Evolutionary conservation across 2,797 vertebrate species (phyloP).

Genomic region (Sebastes jordani): DNA sequence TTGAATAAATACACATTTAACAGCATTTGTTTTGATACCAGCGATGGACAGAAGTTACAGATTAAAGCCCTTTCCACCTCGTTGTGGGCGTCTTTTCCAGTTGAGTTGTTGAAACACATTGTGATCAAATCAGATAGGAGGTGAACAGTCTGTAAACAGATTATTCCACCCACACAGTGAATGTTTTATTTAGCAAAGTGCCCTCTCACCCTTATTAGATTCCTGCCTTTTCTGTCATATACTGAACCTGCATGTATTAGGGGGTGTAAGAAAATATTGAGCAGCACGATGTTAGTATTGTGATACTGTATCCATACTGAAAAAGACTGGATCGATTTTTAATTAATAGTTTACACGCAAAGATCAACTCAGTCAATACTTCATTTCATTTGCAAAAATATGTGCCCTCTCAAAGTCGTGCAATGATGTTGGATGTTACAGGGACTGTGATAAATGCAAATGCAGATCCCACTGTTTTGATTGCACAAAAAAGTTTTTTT

Average conservation of each 20-base stretch:
- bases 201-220: background rate
- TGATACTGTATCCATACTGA: no score
- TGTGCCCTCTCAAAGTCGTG: no score
- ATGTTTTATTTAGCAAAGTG: conserved; percentile 8
- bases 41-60: background rate
- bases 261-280: no score
- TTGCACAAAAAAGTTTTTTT: no score
- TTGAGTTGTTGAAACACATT: background rate
- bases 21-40: background rate
- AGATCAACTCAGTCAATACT: no score
- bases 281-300: no score
- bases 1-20: background rate
- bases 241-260: background rate
- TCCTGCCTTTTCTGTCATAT: background rate
- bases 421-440: no score
- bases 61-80: background rate
- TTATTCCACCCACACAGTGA: background rate
- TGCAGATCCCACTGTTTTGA: no score
- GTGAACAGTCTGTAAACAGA: background rate
- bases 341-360: no score
- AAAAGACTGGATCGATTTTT: no score
- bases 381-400: no score
- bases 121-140: background rate
- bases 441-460: no score
- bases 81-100: background rate